Conservation (phyloP, 2,888 invertebrate species). For the Stenolophus ochropezus region DNA sequence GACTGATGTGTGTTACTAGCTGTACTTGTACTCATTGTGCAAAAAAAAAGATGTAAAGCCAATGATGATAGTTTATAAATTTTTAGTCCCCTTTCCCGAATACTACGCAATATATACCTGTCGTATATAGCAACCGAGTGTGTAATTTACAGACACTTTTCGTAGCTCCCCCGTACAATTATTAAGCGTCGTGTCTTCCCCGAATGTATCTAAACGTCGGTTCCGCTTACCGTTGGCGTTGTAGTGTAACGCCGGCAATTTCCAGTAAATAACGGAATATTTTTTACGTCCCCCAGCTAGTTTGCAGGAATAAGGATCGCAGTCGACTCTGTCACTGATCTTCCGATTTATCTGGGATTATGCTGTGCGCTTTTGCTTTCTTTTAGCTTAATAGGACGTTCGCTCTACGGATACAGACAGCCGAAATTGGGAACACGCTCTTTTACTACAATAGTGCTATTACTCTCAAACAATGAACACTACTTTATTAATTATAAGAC, state of each 20-base stretch:
- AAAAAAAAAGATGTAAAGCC: no score
- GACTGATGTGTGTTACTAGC: no score
- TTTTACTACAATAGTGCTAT: no score
- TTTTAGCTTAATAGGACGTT: slow-evolving; percentile 41
- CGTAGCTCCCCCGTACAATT: slow-evolving; percentile 29
- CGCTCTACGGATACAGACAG: not conserved
- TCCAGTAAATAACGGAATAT: slow-evolving; percentile 55
- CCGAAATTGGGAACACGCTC: not conserved
- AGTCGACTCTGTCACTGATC: slow-evolving; percentile 47
- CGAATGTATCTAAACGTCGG: slow-evolving; percentile 57
- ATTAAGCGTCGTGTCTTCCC: slow-evolving; percentile 48
- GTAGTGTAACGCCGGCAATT: slow-evolving; percentile 56
- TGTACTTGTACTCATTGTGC: no score
- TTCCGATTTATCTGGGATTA: slow-evolving; percentile 53
- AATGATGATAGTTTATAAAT: no score
- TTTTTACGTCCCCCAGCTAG: slow-evolving; percentile 37
- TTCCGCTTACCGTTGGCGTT: slow-evolving; percentile 26
- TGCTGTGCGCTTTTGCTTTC: slow-evolving; percentile 16
- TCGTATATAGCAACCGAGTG: no score
- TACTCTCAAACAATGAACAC: no score
- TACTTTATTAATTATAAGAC: no score
- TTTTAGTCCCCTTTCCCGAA: no score
- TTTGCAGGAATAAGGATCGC: not conserved
- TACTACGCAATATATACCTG: no score
- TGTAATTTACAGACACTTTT: not conserved